These are phyloP conservation scores for Machimus rusticus DNA, from an alignment of 2,888 invertebrate genomes.

Conservation along the genomic window DNA sequence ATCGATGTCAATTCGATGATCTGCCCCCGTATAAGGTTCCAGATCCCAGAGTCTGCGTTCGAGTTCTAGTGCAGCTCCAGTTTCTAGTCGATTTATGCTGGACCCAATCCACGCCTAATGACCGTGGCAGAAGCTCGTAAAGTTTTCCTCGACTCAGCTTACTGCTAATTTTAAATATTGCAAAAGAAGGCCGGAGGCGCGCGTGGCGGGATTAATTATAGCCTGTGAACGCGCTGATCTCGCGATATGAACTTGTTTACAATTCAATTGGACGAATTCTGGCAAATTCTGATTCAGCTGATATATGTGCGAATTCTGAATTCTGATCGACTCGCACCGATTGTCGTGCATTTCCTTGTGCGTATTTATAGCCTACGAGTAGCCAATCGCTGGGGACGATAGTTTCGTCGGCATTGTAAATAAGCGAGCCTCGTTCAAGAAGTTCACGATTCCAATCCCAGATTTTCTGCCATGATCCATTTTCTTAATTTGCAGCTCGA, in stretches of 20 bases:
- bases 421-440: neutral
- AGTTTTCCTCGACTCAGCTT: neutral
- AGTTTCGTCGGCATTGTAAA: neutral
- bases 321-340: neutral
- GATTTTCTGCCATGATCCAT: neutral
- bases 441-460: neutral
- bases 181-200: neutral
- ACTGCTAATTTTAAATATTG: slow-evolving; percentile 12
- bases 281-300: neutral
- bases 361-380: neutral
- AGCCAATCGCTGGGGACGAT: neutral
- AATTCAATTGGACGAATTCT: neutral
- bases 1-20: neutral
- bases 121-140: neutral
- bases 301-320: neutral
- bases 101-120: neutral
- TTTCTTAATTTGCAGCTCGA: neutral
- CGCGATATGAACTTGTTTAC: neutral
- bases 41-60: neutral
- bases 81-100: neutral
- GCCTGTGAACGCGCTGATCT: neutral
- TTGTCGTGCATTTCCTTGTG: neutral
- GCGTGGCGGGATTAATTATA: slow-evolving; percentile 12
- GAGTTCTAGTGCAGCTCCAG: neutral
- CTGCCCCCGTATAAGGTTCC: neutral